Evolutionary conservation across 2,888 invertebrate genomes (phyloP).

Genomic region (Danaus chrysippus): DNA sequence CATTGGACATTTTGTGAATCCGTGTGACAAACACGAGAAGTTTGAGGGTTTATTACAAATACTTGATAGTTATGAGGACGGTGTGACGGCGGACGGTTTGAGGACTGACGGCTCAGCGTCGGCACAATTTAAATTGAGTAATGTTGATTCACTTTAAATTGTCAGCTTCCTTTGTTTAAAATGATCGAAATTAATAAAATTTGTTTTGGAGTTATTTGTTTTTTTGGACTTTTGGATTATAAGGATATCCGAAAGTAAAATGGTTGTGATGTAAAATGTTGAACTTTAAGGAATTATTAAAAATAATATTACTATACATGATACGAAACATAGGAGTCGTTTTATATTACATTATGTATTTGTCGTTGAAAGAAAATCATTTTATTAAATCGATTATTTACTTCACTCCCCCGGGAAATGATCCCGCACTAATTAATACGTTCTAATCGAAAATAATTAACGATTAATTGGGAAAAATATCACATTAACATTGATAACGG

Average conservation of each 20-base stretch:
- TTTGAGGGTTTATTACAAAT: conserved; percentile 19
- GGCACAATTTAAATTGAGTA: conserved; percentile 7
- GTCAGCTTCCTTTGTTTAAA: too few species aligned
- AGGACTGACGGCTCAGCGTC: background rate
- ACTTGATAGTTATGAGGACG: conserved; percentile 22
- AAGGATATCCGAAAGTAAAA: too few species aligned
- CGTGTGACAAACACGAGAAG: conserved; percentile 16
- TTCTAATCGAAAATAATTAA: conserved; percentile 24
- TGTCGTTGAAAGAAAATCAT: too few species aligned
- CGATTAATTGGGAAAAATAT: conserved; percentile 21
- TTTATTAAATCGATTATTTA: background rate
- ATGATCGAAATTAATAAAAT: too few species aligned
- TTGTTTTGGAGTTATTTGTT: too few species aligned
- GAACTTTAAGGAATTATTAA: too few species aligned
- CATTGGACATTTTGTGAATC: background rate
- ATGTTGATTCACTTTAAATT: background rate
- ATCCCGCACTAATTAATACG: conserved; percentile 19
- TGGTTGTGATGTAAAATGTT: too few species aligned
- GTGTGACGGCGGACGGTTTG: conserved; percentile 15
- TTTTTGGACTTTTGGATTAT: too few species aligned
- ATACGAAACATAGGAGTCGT: too few species aligned
- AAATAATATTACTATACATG: too few species aligned
- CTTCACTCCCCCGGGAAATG: background rate
- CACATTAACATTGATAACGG: background rate
- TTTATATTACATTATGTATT: too few species aligned